Evolutionary conservation across 2,113 vertebrate species (phyloP).

Genomic region (Glareola pratincola): DNA sequence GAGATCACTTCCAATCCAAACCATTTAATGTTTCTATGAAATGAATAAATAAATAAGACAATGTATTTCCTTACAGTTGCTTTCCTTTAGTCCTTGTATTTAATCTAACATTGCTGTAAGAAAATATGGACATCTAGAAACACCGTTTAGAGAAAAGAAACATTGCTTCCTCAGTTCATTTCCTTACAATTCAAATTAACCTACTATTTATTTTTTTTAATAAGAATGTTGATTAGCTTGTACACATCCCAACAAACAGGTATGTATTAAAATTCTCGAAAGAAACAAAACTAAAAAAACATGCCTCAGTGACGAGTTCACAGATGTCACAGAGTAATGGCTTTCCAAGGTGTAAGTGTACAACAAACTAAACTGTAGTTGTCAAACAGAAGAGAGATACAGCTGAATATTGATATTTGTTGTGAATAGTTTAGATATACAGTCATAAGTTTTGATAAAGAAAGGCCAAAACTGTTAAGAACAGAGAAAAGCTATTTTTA

Average conservation of each 20-base stretch:
- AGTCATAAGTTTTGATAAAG: conserved; percentile 26
- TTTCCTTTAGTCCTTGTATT: neutral
- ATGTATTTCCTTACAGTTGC: neutral
- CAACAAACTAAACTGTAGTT: neutral
- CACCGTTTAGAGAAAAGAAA: neutral
- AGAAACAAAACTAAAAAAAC: neutral
- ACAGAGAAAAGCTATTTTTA: conserved; percentile 20
- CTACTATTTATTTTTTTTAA: neutral
- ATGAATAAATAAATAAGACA: neutral
- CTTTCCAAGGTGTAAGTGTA: neutral
- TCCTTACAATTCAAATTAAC: neutral
- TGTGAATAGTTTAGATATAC: neutral
- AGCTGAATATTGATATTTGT: neutral
- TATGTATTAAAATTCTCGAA: neutral
- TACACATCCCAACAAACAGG: neutral
- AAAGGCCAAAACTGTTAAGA: neutral
- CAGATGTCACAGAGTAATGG: neutral
- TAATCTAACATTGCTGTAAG: neutral
- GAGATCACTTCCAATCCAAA: neutral
- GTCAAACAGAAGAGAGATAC: neutral
- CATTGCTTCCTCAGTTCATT: neutral
- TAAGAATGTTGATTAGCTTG: neutral
- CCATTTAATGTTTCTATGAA: neutral
- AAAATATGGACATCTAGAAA: neutral
- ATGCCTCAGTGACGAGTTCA: neutral